These are phyloP conservation scores for Hanleya hanleyi DNA, from an alignment of 2,888 invertebrate genomes.

Conservation along the genomic window DNA sequence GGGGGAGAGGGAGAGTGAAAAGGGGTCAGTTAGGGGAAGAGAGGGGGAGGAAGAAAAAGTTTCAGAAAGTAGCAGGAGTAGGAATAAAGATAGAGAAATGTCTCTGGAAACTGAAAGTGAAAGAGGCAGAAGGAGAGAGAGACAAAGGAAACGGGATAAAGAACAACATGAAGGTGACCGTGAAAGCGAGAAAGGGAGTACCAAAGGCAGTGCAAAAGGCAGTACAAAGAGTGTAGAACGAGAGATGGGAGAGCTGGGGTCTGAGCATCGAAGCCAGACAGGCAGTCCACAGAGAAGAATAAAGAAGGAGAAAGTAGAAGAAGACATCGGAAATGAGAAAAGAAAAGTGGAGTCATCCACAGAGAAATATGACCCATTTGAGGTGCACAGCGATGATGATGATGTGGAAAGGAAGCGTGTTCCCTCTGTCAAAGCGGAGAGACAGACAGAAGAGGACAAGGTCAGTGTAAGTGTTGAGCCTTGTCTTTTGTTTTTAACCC, in stretches of 20 bases:
- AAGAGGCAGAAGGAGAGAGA: background rate
- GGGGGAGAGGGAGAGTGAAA: background rate
- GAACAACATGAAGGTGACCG: background rate
- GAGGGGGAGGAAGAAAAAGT: background rate
- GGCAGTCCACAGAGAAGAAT: background rate
- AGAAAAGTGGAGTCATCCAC: background rate
- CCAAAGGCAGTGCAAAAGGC: background rate
- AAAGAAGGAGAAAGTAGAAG: too few relatives aligned
- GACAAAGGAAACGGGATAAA: background rate
- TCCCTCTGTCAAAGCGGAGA: too few relatives aligned
- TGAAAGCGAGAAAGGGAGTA: background rate
- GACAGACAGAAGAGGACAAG: too few relatives aligned
- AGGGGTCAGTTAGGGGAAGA: background rate
- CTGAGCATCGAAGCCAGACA: background rate
- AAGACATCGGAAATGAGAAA: background rate
- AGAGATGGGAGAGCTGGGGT: background rate
- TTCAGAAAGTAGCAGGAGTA: background rate
- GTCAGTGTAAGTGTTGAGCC: too few relatives aligned
- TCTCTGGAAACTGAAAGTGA: background rate
- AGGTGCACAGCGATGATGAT: background rate
- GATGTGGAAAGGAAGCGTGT: background rate
- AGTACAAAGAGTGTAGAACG: background rate
- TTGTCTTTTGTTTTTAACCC: too few relatives aligned
- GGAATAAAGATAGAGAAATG: background rate
- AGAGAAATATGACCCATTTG: background rate